These are phyloP conservation scores for Apamea monoglypha DNA, from an alignment of 2,888 invertebrate species.

Conservation along the genomic window DNA sequence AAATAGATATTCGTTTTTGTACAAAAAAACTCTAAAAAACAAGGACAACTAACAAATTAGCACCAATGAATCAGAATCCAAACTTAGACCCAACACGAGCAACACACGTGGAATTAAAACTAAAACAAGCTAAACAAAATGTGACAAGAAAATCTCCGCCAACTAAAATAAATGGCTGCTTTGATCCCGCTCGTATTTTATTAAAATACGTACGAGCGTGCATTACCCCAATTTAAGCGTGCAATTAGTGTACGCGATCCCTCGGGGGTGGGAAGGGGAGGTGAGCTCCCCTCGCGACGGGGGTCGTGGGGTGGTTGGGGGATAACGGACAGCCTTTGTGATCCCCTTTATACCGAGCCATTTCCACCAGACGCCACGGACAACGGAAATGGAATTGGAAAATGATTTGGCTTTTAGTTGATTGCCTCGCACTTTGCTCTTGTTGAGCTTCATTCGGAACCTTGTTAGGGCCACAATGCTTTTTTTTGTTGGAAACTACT, in stretches of 20 bases:
- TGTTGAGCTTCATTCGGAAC: constrained; percentile 42
- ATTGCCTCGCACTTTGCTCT: constrained; percentile 76
- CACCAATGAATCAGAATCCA: constrained; percentile 22
- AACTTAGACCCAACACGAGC: constrained; percentile 9
- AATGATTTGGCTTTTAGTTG: constrained; percentile 89
- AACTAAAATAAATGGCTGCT: constrained; percentile 87
- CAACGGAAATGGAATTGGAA: constrained; percentile 88
- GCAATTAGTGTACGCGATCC: constrained; percentile 86
- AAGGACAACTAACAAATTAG: not conserved
- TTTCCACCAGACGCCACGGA: constrained; percentile 79
- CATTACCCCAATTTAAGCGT: constrained; percentile 88
- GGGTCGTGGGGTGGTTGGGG: constrained; percentile 65
- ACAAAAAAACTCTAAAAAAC: not conserved
- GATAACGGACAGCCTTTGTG: constrained; percentile 82
- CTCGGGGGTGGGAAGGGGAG: constrained; percentile 72
- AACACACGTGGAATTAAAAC: constrained; percentile 44
- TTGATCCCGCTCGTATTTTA: constrained; percentile 86
- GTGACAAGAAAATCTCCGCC: constrained; percentile 79
- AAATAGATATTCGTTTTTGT: not conserved
- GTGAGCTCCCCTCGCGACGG: constrained; percentile 65
- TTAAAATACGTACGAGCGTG: constrained; percentile 86
- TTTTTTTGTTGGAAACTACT: constrained; percentile 46
- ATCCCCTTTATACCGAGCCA: constrained; percentile 81
- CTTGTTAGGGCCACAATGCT: constrained; percentile 29
- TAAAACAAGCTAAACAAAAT: constrained; percentile 64